Evolutionary conservation across 2,888 invertebrate genomes (phyloP), one percentile per base, ranked within the genome.

Genomic region (Trilocha varians): DNA sequence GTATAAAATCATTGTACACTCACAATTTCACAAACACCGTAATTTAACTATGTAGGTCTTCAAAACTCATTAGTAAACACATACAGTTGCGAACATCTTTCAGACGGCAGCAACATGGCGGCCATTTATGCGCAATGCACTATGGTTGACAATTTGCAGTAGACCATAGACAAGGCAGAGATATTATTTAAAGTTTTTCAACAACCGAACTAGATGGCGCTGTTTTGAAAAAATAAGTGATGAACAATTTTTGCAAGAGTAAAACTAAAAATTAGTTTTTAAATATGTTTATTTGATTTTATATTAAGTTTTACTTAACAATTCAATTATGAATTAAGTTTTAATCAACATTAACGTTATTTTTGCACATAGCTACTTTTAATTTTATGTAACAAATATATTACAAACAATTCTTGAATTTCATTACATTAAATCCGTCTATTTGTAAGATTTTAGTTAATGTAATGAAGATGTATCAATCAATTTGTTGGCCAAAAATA

Each of bases 101-200:
- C 86, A 84, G 85, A 84, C 86, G 80, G 84, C 82, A 84, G 85
- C 84, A 87, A 87, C 86, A 87, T 87, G 87, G 87, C 87, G 86
- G 85, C 86, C 86, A 85, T 86, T 80, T 85, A 85, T 86, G 86
- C 86, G 86, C 86, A 86, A 83, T 86, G 86, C 85, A 86, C 75
- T 85, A 79, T 77, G 84, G 82, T 86, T 86, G 86, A 85, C 86
- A 85, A 82, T 83, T 84, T 78, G 78, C 77, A 78, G 72, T 73
- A 71, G 73, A 77, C 72, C 70, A 82, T 75, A 84, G 78, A 83
- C 67, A 71, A 59, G 67, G 58, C 68, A 82, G 76, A 78, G 52
- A 48, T 56, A 54, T 55, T 53, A 38, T 16, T 13, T 43, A 45
- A 49, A 55, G 61, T 45, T 32, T 32, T 48, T 59, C 53, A 62